Conservation (phyloP, 2,113 vertebrate species). For the Corythoichthys haematopterus region DNA sequence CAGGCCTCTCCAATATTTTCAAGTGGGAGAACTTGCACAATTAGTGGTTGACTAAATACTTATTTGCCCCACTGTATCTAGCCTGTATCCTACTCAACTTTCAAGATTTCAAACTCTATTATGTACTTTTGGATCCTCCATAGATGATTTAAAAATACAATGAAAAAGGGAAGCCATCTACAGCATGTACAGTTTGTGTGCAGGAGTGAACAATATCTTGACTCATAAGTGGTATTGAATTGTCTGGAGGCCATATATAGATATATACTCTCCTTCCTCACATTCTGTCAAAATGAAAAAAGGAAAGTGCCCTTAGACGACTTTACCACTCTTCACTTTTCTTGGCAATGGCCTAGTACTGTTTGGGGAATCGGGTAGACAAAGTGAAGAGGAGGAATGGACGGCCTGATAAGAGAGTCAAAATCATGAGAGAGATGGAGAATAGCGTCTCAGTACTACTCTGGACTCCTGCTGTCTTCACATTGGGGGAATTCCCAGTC, state of each 20-base stretch:
- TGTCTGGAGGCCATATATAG: conserved; percentile 41
- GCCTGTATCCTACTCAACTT: neutral
- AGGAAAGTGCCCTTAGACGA: conserved; percentile 22
- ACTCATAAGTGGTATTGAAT: conserved; percentile 47
- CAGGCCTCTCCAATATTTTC: too few species aligned
- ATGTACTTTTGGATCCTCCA: neutral
- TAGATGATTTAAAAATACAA: neutral
- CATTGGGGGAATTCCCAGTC: conserved; percentile 40
- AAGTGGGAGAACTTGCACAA: too few species aligned
- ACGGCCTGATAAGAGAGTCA: conserved; percentile 34
- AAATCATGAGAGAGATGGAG: conserved; percentile 21
- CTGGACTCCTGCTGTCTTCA: conserved; percentile 43
- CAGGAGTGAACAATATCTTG: conserved; percentile 28
- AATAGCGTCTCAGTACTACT: conserved; percentile 17
- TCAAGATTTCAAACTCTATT: neutral
- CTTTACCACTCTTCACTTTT: conserved; percentile 23
- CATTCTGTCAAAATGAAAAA: conserved; percentile 26
- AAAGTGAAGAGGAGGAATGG: conserved; percentile 29
- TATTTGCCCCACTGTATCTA: too few species aligned
- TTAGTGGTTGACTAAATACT: too few species aligned
- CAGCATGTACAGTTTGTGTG: neutral
- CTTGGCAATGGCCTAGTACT: conserved; percentile 32
- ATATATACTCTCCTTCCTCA: conserved; percentile 15
- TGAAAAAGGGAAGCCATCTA: neutral
- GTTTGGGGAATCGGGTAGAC: conserved; percentile 31